Conservation (phyloP, 2,113 vertebrate species). For the Callionymus lyra region DNA sequence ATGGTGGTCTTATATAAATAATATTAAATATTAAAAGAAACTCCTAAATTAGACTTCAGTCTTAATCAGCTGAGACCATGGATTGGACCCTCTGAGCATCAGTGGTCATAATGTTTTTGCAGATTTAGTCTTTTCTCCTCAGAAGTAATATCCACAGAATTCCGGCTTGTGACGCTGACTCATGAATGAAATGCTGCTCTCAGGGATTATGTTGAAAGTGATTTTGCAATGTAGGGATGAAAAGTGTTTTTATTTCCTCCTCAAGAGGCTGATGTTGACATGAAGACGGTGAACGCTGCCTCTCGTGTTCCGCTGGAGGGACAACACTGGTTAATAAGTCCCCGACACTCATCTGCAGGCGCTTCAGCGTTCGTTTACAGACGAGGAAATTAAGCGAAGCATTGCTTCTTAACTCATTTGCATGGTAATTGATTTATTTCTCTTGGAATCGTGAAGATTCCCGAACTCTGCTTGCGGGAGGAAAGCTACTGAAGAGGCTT, state of each 20-base stretch:
- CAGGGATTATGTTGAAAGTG: slow-evolving; percentile 45
- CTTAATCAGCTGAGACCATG: too few species aligned
- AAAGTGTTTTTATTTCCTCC: slow-evolving; percentile 57
- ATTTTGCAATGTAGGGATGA: slow-evolving; percentile 53
- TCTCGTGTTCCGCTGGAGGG: slow-evolving; percentile 30
- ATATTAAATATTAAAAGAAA: too few species aligned
- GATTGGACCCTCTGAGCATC: too few species aligned
- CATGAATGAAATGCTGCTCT: slow-evolving; percentile 18
- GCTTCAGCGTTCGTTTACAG: slow-evolving; percentile 71
- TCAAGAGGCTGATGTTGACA: slow-evolving; percentile 41
- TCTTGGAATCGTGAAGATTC: slow-evolving; percentile 60
- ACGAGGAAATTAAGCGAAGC: slow-evolving; percentile 68
- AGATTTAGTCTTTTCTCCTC: too few species aligned
- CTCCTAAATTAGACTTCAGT: too few species aligned
- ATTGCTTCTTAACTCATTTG: slow-evolving; percentile 69
- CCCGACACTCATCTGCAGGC: slow-evolving; percentile 67
- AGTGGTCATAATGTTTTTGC: too few species aligned
- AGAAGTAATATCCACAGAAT: too few species aligned
- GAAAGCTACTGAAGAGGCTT: too few species aligned
- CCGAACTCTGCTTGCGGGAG: slow-evolving; percentile 43
- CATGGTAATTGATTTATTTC: slow-evolving; percentile 73
- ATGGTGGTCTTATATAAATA: too few species aligned
- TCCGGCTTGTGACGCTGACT: too few species aligned
- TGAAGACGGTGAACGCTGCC: slow-evolving; percentile 24
- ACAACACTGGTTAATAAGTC: slow-evolving; percentile 26